Evolutionary conservation across 1,140 invertebrate species (phyloP).

Genomic region (Dendrolimus punctatus): DNA sequence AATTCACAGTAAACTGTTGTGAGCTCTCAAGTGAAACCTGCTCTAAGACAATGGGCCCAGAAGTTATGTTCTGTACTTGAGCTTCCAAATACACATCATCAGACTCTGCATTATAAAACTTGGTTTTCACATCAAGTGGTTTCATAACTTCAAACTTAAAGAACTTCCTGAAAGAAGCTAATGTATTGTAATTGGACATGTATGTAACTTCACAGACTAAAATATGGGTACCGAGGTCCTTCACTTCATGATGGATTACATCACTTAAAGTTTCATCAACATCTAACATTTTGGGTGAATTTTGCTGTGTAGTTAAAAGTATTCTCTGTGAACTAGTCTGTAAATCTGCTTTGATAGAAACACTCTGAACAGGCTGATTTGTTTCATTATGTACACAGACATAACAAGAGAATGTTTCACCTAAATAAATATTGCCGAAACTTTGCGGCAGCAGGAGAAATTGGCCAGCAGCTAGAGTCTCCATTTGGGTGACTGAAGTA

Average conservation of each 20-base stretch:
- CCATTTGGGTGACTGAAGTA: constrained; percentile 82
- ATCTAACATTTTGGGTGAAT: constrained; percentile 77
- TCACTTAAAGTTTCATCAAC: constrained; percentile 93
- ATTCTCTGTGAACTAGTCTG: constrained; percentile 93
- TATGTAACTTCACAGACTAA: constrained; percentile 97
- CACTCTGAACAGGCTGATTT: constrained; percentile 84
- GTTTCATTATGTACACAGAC: constrained; percentile 98
- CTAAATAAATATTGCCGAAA: constrained; percentile 89
- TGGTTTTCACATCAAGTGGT: constrained; percentile 98
- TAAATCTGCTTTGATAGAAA: constrained; percentile 91
- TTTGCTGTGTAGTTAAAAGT: constrained; percentile 77
- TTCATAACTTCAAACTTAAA: constrained; percentile 99
- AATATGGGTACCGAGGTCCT: constrained; percentile 98
- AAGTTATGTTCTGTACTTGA: constrained; percentile 96
- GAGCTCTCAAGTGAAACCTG: constrained; percentile 94
- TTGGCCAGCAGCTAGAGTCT: constrained; percentile 88
- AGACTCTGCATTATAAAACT: constrained; percentile 97
- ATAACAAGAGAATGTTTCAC: constrained; percentile 98
- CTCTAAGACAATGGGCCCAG: constrained; percentile 91
- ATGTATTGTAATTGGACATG: constrained; percentile 78
- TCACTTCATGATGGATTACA: constrained; percentile 98
- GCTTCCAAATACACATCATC: constrained; percentile 98
- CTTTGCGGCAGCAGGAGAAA: constrained; percentile 95
- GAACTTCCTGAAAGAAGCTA: constrained; percentile 92
- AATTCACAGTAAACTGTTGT: constrained; percentile 84